These are phyloP conservation scores for Scaeva pyrastri DNA, from an alignment of 2,888 invertebrate species.

Conservation along the genomic window DNA sequence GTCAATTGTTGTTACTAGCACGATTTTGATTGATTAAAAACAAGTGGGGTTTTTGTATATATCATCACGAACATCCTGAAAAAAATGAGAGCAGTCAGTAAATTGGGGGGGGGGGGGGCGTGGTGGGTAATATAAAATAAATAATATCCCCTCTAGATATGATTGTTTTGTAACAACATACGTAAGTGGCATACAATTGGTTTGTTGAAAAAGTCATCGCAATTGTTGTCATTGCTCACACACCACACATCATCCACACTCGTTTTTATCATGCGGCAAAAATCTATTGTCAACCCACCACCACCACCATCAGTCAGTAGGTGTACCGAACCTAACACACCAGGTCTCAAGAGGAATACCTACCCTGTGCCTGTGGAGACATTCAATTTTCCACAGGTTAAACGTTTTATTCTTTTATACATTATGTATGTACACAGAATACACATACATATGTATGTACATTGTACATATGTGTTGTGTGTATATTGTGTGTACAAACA, in stretches of 20 bases:
- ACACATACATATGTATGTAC: background rate
- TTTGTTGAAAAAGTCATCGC: constrained; percentile 68
- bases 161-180: constrained; percentile 55
- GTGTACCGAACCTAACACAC: background rate
- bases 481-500: constrained; percentile 50
- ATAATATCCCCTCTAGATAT: constrained; percentile 62
- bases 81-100: background rate
- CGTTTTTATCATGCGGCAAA: background rate
- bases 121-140: constrained; percentile 38
- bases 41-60: no score
- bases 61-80: no score
- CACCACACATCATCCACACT: constrained; percentile 4
- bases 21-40: no score
- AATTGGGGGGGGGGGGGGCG: background rate
- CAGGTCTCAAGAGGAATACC: constrained; percentile 11
- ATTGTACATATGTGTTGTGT: no score
- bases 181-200: constrained; percentile 61
- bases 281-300: constrained; percentile 49
- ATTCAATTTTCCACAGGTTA: constrained; percentile 73
- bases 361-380: constrained; percentile 38
- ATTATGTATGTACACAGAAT: background rate
- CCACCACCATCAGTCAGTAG: background rate
- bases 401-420: constrained; percentile 50
- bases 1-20: no score
- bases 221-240: constrained; percentile 22